A percentile compares a stretch with the other conserved stretches of the same genome.
Conservation (phyloP, 2,797 vertebrate genomes). For the Sebastiscus albofasciatus region DNA sequence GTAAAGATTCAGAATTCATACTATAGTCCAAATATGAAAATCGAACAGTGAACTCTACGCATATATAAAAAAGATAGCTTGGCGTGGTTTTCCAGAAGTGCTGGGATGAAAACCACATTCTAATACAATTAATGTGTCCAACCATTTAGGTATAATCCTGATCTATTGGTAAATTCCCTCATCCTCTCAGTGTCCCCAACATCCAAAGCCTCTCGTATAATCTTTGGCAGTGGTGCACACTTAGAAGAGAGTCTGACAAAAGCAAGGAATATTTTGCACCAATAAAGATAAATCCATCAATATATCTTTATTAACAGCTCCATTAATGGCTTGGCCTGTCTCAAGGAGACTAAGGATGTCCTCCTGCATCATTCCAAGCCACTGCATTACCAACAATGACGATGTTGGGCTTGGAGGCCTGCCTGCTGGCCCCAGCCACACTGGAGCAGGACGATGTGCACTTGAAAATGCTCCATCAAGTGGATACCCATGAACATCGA, state of each 20-base stretch:
- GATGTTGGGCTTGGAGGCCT: conserved; percentile 36
- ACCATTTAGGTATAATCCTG: not conserved
- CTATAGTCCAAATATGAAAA: not conserved
- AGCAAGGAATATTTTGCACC: conserved; percentile 27
- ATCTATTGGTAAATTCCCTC: not conserved
- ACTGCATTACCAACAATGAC: conserved; percentile 48
- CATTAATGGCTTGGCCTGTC: conserved; percentile 54
- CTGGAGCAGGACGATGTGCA: conserved; percentile 7
- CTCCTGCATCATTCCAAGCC: conserved; percentile 24
- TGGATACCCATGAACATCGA: conserved; percentile 40
- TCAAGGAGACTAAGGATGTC: conserved; percentile 59
- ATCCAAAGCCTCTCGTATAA: conserved; percentile 22
- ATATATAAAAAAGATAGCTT: not conserved
- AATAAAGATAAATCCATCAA: conserved; percentile 40
- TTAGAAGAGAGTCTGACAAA: conserved; percentile 38
- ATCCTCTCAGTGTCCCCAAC: conserved; percentile 4
- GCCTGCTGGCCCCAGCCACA: conserved; percentile 31
- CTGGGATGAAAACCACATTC: not conserved
- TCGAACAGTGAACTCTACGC: not conserved
- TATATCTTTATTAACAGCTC: conserved; percentile 59
- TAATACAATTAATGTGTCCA: not conserved
- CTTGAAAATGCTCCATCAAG: conserved; percentile 23
- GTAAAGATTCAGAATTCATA: not conserved
- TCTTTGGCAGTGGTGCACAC: conserved; percentile 29
- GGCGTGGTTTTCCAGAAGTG: not conserved